phyloP scores from a whole-genome alignment of 2,888 invertebrate species.

The Byasa hedistus region DNA sequence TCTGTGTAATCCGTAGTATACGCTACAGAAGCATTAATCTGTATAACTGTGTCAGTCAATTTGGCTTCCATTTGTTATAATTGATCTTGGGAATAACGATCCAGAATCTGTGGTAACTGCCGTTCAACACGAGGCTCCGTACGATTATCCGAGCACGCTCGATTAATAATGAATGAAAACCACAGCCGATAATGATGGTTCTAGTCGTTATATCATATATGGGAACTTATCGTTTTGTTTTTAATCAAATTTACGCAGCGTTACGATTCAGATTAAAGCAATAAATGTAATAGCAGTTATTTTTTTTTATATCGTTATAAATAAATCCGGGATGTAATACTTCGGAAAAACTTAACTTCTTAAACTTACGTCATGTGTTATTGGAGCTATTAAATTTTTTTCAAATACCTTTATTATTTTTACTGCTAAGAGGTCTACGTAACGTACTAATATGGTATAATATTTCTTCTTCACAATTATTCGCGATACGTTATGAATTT shows the following conservation, averaged over 20 bases:
- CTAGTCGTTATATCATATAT: conserved; percentile 17
- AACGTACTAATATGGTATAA: no score
- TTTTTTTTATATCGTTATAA: conserved; percentile 6
- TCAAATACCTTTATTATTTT: no score
- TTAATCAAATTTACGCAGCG: conserved; percentile 25
- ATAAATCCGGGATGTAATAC: not conserved
- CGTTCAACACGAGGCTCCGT: conserved; percentile 43
- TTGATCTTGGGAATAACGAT: conserved; percentile 38
- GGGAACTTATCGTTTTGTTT: conserved; percentile 25
- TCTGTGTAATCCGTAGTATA: conserved; percentile 52
- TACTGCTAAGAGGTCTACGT: no score
- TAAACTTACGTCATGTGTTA: not conserved
- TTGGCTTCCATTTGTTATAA: conserved; percentile 58
- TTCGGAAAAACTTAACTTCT: not conserved
- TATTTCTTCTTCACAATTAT: no score
- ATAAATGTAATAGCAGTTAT: conserved; percentile 12
- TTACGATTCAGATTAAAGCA: conserved; percentile 23
- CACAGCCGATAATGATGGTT: conserved; percentile 24
- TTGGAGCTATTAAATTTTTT: not conserved
- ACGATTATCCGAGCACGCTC: conserved; percentile 22
- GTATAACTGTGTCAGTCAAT: conserved; percentile 40
- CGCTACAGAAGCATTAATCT: conserved; percentile 66
- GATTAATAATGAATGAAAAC: conserved; percentile 27
- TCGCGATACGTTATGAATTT: no score
- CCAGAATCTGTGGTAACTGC: conserved; percentile 41